These are phyloP conservation scores for Incurvaria masculella DNA, from an alignment of 2,888 invertebrate species.

Conservation along the genomic window DNA sequence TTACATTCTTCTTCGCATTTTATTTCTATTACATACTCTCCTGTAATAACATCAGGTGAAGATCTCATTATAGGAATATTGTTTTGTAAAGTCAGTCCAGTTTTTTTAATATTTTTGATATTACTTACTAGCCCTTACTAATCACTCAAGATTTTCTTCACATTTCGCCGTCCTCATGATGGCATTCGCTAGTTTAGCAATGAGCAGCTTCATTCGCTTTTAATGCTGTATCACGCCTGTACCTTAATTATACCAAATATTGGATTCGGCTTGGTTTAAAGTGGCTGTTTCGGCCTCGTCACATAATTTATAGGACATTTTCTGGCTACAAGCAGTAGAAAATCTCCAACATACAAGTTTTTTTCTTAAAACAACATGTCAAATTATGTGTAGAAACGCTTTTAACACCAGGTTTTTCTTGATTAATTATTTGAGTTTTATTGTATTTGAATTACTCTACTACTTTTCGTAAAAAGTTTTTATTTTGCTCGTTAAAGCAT, in stretches of 20 bases:
- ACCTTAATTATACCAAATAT: no score
- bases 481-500: neutral
- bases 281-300: neutral
- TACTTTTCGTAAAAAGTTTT: neutral
- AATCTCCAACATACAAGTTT: neutral
- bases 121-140: neutral
- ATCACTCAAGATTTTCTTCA: neutral
- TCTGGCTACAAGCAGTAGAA: neutral
- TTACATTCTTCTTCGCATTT: neutral
- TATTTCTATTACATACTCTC: neutral
- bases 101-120: conserved; percentile 3
- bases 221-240: no score
- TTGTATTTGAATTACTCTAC: neutral
- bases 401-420: neutral
- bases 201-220: no score
- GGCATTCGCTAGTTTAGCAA: no score
- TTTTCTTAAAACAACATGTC: neutral
- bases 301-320: no score
- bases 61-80: conserved; percentile 8
- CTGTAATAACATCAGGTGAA: conserved; percentile 10
- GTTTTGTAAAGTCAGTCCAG: neutral
- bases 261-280: neutral
- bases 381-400: neutral
- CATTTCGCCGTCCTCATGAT: no score
- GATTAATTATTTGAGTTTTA: neutral